Evolutionary conservation across 2,113 vertebrate species (phyloP), one percentile per base, ranked within the genome.

Genomic region (Dolichotis patagonum): DNA sequence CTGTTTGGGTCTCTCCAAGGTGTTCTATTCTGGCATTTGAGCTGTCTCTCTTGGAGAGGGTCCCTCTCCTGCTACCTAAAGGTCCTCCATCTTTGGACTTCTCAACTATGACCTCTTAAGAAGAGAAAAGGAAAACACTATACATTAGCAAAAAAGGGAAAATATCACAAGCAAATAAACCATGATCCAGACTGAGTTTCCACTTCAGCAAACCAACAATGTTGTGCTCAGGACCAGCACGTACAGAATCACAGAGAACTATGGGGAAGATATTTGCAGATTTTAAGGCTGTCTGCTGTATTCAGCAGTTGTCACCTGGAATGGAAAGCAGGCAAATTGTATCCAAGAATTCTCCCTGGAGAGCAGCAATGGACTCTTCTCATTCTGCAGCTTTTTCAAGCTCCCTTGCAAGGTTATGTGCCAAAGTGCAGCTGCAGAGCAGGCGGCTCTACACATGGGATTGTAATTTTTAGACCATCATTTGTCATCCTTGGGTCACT

Each of bases 281-380:
- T 67, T 65, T 92, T 81, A 88, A 88, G 65, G 41, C 43, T 96
- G 16, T 46, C 80, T 95, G 63, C 13, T 88, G 1, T 75, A 41
- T 91, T 92, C 82, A 96, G 58, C 28, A 41, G 7, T 67, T 85
- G 95, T 95, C 77, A 90, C 82, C 85, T 96, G 43, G 65, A 90
- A 69, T 91, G 60, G 82, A 86, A 77, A 49, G 60, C 22, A 56
- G 94, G 87, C 71, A 91, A 88, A 63, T 78, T 90, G 89, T 52
- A 43, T 88, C n/a, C 87, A 80, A 96, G 65, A 88, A 90, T 65
- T 90, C 67, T 73, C 65, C 28, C 30, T 10, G 30, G 87, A 77
- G 4, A 82, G n/a, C n/a, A 89, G 81, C 91, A 86, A 88, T 62
- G 89, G 88, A 65, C 43, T 67, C 85, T 93, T 96, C 35, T 96